Evolutionary conservation across 2,888 invertebrate genomes (phyloP).

Genomic region (Ormyrus rosae): DNA sequence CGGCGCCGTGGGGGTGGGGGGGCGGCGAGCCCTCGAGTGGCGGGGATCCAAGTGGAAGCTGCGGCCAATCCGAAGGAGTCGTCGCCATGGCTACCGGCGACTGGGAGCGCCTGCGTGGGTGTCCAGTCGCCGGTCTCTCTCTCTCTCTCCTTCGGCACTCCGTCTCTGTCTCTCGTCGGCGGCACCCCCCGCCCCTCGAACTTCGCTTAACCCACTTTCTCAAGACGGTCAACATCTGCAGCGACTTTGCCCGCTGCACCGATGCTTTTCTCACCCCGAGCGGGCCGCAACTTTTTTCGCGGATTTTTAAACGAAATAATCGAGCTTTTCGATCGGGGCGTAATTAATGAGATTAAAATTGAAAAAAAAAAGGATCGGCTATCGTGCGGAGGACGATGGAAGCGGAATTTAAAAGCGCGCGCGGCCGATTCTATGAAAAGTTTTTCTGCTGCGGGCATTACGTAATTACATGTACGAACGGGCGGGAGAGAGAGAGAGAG

Average conservation of each 20-base stretch:
- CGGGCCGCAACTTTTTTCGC: too few relatives aligned
- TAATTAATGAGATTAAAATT: too few relatives aligned
- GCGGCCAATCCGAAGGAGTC: conserved; percentile 75
- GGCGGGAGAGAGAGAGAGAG: conserved; percentile 21
- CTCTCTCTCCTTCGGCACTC: conserved; percentile 35
- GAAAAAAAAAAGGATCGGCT: too few relatives aligned
- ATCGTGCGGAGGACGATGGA: too few relatives aligned
- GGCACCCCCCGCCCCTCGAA: conserved; percentile 43
- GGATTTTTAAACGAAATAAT: too few relatives aligned
- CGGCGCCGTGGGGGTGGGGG: conserved; percentile 59
- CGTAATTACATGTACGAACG: too few relatives aligned
- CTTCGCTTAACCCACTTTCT: conserved; percentile 72
- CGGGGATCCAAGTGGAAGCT: conserved; percentile 73
- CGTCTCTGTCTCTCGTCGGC: conserved; percentile 24
- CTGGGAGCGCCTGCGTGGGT: conserved; percentile 57
- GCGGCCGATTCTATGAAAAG: too few relatives aligned
- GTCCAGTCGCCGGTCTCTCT: conserved; percentile 22
- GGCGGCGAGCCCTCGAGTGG: conserved; percentile 61
- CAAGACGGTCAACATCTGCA: conserved; percentile 52
- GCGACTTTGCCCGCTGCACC: background rate
- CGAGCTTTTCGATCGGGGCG: too few relatives aligned
- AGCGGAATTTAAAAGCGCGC: too few relatives aligned
- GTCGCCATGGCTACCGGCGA: conserved; percentile 74
- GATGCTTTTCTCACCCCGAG: too few relatives aligned
- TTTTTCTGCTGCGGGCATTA: too few relatives aligned